phyloP scores from a whole-genome alignment of 2,888 invertebrate species.

The Malachius bipustulatus region DNA sequence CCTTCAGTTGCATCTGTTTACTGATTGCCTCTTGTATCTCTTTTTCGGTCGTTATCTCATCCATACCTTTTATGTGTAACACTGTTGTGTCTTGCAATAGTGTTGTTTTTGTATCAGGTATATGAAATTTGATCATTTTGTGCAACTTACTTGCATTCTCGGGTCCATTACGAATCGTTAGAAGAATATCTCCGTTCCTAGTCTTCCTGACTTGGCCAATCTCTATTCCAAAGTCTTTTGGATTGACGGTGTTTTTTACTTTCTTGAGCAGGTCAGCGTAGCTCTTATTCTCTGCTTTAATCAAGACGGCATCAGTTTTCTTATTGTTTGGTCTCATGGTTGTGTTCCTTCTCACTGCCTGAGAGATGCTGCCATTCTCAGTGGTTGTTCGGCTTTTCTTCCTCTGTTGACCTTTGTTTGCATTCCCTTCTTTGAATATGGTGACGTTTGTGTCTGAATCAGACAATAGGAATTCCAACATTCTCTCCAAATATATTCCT shows the following conservation, averaged over 20 bases:
- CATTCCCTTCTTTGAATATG: background rate
- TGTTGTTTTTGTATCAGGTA: slow-evolving; percentile 2
- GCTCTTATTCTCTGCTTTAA: slow-evolving; percentile 9
- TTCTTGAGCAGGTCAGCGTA: slow-evolving; percentile 15
- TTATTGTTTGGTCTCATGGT: slow-evolving; percentile 5
- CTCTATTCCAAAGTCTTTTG: slow-evolving; percentile 10
- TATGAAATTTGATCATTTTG: slow-evolving; percentile 7
- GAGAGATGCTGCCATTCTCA: slow-evolving; percentile 4
- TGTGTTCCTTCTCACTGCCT: background rate
- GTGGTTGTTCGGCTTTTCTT: slow-evolving; percentile 1
- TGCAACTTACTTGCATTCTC: slow-evolving; percentile 12
- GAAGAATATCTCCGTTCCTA: slow-evolving; percentile 7
- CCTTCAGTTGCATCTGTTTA: background rate
- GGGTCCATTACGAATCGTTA: slow-evolving; percentile 8
- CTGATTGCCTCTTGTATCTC: slow-evolving; percentile 9
- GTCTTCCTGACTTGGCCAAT: slow-evolving; percentile 5
- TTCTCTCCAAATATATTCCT: slow-evolving; percentile 8
- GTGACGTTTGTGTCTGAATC: slow-evolving; percentile 8
- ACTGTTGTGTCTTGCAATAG: slow-evolving; percentile 8
- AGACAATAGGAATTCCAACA: slow-evolving; percentile 12
- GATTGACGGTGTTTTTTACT: slow-evolving; percentile 12
- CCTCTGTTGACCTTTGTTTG: background rate
- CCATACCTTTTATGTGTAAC: slow-evolving; percentile 6
- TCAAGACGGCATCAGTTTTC: slow-evolving; percentile 9
- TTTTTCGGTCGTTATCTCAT: slow-evolving; percentile 9